Conservation (phyloP, 1,140 invertebrate species). For the Camponotus vicinus region DNA sequence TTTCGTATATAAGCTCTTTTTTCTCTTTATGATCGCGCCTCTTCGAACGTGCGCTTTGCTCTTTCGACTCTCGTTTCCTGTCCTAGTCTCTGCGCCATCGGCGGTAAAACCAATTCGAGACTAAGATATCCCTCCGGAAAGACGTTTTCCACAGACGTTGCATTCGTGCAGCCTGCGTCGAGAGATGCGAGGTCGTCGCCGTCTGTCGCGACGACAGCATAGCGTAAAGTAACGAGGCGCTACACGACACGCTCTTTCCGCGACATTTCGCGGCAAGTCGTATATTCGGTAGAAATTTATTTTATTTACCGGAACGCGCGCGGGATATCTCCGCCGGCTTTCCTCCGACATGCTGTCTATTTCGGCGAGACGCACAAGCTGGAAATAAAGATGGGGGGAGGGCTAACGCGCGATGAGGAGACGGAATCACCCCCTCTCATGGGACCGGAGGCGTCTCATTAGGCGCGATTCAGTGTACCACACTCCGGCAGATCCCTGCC, state of each 20-base stretch:
- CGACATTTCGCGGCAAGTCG: slow-evolving; percentile 68
- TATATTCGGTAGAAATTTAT: slow-evolving; percentile 76
- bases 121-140: slow-evolving; percentile 64
- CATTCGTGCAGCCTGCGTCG: not conserved
- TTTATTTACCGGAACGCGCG: slow-evolving; percentile 72
- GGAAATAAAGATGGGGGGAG: slow-evolving; percentile 65
- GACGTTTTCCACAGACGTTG: slow-evolving; percentile 46
- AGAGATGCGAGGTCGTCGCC: slow-evolving; percentile 59
- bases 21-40: slow-evolving; percentile 58
- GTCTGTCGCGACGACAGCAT: slow-evolving; percentile 56
- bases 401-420: slow-evolving; percentile 40
- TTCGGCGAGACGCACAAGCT: slow-evolving; percentile 46
- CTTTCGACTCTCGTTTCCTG: slow-evolving; percentile 37
- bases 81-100: not conserved
- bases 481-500: slow-evolving; percentile 80
- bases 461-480: slow-evolving; percentile 84
- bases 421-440: slow-evolving; percentile 69
- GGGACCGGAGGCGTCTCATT: slow-evolving; percentile 82
- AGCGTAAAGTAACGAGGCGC: slow-evolving; percentile 56
- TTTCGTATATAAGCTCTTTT: slow-evolving; percentile 35
- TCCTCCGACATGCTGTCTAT: slow-evolving; percentile 29
- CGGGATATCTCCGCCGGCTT: not conserved
- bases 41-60: slow-evolving; percentile 50
- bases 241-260: slow-evolving; percentile 67
- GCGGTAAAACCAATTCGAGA: slow-evolving; percentile 69